Evolutionary conservation across 2,797 vertebrate species (phyloP).

Genomic region (Cetoscarus ocellatus): DNA sequence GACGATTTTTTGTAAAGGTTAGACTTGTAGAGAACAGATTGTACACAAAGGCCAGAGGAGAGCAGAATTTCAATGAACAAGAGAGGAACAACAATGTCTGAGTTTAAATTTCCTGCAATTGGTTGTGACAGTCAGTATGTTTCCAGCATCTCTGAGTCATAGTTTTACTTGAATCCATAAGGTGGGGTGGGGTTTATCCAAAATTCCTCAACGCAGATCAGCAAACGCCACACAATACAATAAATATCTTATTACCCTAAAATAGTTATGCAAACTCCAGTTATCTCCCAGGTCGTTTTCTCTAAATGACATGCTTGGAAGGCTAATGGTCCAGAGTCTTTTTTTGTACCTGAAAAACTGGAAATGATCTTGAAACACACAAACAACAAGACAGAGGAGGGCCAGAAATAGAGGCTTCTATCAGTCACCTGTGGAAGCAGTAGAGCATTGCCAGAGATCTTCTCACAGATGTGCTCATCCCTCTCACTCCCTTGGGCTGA

Average conservation of each 20-base stretch:
- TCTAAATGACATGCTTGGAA: slow-evolving; percentile 19
- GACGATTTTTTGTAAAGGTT: slow-evolving; percentile 59
- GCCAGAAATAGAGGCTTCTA: slow-evolving; percentile 55
- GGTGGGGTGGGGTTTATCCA: slow-evolving; percentile 35
- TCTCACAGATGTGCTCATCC: slow-evolving; percentile 52
- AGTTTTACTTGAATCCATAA: slow-evolving; percentile 36
- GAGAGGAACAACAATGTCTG: slow-evolving; percentile 38
- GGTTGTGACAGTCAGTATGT: slow-evolving; percentile 27
- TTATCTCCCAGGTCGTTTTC: slow-evolving; percentile 20
- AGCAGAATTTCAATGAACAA: slow-evolving; percentile 51
- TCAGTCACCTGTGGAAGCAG: slow-evolving; percentile 42
- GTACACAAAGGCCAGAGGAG: slow-evolving; percentile 51
- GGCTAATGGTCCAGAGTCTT: slow-evolving; percentile 14
- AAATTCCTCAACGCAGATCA: slow-evolving; percentile 26
- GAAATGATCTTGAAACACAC: slow-evolving; percentile 37
- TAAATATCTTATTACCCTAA: slow-evolving; percentile 16
- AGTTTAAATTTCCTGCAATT: slow-evolving; percentile 28
- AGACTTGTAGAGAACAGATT: slow-evolving; percentile 69
- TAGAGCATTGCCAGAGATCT: slow-evolving; percentile 39
- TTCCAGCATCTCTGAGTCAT: slow-evolving; percentile 24
- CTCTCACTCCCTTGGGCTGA: slow-evolving; percentile 56
- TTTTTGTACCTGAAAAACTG: slow-evolving; percentile 23
- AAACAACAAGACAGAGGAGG: slow-evolving; percentile 52
- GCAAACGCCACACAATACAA: slow-evolving; percentile 14
- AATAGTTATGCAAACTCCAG: slow-evolving; percentile 22